Evolutionary conservation across 2,888 invertebrate genomes (phyloP), one percentile per base, ranked within the genome.

Genomic region (Drepana falcataria): DNA sequence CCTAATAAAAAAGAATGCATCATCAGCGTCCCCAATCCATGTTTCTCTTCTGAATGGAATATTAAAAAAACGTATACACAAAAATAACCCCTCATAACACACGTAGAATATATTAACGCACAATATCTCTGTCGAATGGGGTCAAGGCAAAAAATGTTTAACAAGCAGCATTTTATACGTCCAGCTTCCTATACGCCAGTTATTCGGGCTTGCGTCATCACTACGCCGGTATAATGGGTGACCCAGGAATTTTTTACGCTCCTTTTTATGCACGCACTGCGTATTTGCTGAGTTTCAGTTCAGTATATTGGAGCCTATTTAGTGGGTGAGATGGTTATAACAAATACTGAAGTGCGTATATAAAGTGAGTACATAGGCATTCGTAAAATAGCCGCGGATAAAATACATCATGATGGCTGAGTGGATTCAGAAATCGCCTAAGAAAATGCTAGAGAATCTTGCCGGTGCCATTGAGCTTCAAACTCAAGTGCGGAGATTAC

Each of bases 181-280:
- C 65, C 64, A 59, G 59, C 64, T 53, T 57, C 53, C 53, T 58
- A 44, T 52, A 64, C 63, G 67, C 63, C 66, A 69, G 70, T 69
- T 74, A 74, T 76, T 73, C 67, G 59, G 62, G 75, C 75, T 73
- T 75, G 75, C 73, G 75, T 77, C 72, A 71, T 75, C 73, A 65
- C 60, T 58, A 66, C 56, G 21, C 60, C 60, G 55, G 68, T 67
- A 69, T 75, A 79, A 79, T 75, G 70, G 75, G 58, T 53, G 66
- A 54, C 61, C 58, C 65, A 62, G 69, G 71, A 68, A 59, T 55
- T 69, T 68, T 64, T 63, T 65, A 57, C 53, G 58, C 55, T 63
- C 64, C 68, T 56, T 56, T 59, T 57, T 60, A 68, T 66, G 61
- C 58, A 60, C 60, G 61, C 51, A 51, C 40, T 51, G 40, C 40